Evolutionary conservation across 2,113 vertebrate genomes (phyloP).

Genomic region (Ailuropoda melanoleuca): DNA sequence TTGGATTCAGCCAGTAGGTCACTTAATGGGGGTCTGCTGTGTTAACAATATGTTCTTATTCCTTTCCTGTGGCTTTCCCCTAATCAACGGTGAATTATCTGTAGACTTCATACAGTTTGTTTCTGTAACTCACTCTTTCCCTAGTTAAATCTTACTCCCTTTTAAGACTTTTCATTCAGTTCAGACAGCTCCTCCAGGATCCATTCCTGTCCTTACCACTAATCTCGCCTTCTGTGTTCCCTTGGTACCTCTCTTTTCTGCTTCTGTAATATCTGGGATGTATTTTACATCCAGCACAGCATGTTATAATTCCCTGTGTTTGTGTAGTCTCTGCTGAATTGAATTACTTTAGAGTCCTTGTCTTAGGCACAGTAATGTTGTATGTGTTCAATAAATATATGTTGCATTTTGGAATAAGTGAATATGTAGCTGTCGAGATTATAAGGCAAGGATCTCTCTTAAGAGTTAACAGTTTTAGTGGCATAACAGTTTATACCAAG

Average conservation of each 20-base stretch:
- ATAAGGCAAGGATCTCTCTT: neutral
- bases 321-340: conserved; percentile 20
- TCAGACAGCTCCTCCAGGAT: neutral
- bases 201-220: neutral
- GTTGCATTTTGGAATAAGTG: neutral
- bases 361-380: neutral
- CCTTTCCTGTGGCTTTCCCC: neutral
- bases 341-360: neutral
- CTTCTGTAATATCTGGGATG: conserved; percentile 9
- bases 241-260: neutral
- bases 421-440: neutral
- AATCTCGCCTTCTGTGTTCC: neutral
- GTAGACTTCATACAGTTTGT: neutral
- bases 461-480: neutral
- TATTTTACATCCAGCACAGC: neutral
- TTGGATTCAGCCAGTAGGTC: conserved; percentile 5
- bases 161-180: neutral
- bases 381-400: neutral
- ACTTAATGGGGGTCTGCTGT: neutral
- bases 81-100: neutral
- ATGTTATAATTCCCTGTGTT: conserved; percentile 28
- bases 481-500: conserved; percentile 88
- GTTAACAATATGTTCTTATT: neutral
- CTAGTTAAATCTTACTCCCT: neutral
- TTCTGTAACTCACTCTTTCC: conserved; percentile 19